Percentiles rank a stretch among this genome's conserved stretches.
phyloP scores from a whole-genome alignment of 2,113 vertebrate species.

The Calyptommatus sinebrachiatus region DNA sequence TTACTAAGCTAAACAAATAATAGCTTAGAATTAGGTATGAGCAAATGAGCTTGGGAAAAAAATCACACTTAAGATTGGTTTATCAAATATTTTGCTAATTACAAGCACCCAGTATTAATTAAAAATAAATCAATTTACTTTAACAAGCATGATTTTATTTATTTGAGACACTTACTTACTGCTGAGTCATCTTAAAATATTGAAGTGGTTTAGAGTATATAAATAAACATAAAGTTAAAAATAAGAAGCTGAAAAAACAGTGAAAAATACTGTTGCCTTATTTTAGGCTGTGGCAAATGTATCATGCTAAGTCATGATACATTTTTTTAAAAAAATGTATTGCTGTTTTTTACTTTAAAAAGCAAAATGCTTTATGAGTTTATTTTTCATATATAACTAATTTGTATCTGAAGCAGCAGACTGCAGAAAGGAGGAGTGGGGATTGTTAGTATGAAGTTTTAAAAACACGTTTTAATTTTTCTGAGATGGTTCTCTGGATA shows the following conservation, averaged over 20 bases:
- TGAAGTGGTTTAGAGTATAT: too few species aligned
- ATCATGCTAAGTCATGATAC: background rate
- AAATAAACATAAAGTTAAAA: too few species aligned
- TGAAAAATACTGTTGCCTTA: background rate
- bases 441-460: background rate
- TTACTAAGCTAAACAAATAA: too few species aligned
- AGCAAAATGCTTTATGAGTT: background rate
- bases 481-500: background rate
- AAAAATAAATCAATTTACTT: background rate
- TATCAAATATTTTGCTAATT: background rate
- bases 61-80: background rate
- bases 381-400: background rate
- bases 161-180: background rate
- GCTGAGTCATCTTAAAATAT: background rate
- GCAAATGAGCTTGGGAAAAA: background rate
- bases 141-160: background rate
- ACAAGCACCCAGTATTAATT: background rate
- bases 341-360: background rate
- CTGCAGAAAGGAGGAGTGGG: background rate
- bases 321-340: background rate
- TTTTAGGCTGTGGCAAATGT: background rate
- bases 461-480: background rate
- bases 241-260: too few species aligned
- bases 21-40: too few species aligned
- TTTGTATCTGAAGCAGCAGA: background rate